These are phyloP conservation scores for Heliconius himera DNA, from an alignment of 1,140 invertebrate genomes.

Conservation along the genomic window DNA sequence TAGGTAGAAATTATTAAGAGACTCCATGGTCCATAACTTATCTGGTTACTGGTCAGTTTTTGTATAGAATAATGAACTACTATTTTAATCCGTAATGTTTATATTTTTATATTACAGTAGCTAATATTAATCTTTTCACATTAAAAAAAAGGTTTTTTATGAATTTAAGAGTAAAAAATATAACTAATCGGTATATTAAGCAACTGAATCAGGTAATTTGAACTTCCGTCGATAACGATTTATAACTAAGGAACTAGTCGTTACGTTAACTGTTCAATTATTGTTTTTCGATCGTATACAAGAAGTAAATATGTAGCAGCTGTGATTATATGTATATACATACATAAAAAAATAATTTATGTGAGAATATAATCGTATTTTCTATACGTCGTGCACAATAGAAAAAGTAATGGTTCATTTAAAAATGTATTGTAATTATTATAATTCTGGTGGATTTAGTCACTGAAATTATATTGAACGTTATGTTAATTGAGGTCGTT, in stretches of 20 bases:
- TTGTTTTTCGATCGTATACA: background rate
- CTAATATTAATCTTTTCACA: too few relatives aligned
- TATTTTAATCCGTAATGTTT: too few relatives aligned
- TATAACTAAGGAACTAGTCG: constrained; percentile 28
- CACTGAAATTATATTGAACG: too few relatives aligned
- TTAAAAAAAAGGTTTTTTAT: background rate
- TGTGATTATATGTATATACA: background rate
- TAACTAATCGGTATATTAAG: constrained; percentile 6
- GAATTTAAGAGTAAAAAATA: background rate
- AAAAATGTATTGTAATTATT: background rate
- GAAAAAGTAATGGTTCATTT: background rate
- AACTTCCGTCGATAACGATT: constrained; percentile 19
- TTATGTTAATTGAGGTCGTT: too few relatives aligned
- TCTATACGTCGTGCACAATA: background rate
- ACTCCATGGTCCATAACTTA: too few relatives aligned
- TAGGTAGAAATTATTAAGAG: too few relatives aligned
- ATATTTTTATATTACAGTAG: too few relatives aligned
- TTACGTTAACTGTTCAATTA: constrained; percentile 14
- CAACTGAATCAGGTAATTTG: constrained; percentile 17
- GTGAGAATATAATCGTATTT: background rate
- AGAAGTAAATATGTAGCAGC: background rate
- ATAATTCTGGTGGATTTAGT: too few relatives aligned
- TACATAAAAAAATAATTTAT: background rate
- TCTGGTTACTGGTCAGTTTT: too few relatives aligned
- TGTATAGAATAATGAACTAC: too few relatives aligned